Percentiles rank a stretch among this genome's conserved stretches.
Evolutionary conservation across 2,888 invertebrate genomes (phyloP).

Genomic region (Sycophila texana): DNA sequence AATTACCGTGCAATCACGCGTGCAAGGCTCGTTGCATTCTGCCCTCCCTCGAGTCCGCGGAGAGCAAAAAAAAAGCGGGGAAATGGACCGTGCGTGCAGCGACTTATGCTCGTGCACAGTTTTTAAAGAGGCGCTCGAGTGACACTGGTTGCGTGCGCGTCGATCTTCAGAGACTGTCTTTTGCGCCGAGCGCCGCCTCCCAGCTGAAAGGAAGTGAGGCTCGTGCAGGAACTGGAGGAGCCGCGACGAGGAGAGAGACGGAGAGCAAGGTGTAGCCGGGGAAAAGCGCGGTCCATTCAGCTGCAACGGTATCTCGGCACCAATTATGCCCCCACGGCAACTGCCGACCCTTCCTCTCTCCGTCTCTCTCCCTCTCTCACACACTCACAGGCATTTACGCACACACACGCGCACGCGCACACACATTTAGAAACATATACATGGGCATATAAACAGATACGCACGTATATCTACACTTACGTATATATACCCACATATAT

Average conservation of each 20-base stretch:
- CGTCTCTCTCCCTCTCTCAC: neutral
- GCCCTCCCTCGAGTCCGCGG: too few species aligned
- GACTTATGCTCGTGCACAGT: neutral
- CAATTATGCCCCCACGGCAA: conserved; percentile 68
- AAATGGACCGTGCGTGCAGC: neutral
- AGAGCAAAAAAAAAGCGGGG: too few species aligned
- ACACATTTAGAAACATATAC: too few species aligned
- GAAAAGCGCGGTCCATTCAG: conserved; percentile 73
- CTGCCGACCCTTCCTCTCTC: conserved; percentile 34
- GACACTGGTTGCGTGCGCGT: neutral
- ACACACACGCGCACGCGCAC: too few species aligned
- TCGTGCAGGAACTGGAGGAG: neutral
- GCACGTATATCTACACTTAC: too few species aligned
- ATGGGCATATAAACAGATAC: too few species aligned
- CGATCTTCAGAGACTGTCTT: conserved; percentile 3
- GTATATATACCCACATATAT: too few species aligned
- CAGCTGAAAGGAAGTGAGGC: neutral
- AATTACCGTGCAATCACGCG: too few species aligned
- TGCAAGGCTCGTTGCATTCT: too few species aligned
- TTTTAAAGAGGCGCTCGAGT: neutral
- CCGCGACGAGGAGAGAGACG: neutral
- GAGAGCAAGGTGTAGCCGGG: conserved; percentile 32
- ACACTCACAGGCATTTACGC: neutral
- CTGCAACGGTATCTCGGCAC: conserved; percentile 78
- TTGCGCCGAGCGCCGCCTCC: neutral